Percentiles rank a stretch among this genome's conserved stretches.
Evolutionary conservation across 1,140 invertebrate species (phyloP).

Genomic region (Anoplolepis gracilipes): DNA sequence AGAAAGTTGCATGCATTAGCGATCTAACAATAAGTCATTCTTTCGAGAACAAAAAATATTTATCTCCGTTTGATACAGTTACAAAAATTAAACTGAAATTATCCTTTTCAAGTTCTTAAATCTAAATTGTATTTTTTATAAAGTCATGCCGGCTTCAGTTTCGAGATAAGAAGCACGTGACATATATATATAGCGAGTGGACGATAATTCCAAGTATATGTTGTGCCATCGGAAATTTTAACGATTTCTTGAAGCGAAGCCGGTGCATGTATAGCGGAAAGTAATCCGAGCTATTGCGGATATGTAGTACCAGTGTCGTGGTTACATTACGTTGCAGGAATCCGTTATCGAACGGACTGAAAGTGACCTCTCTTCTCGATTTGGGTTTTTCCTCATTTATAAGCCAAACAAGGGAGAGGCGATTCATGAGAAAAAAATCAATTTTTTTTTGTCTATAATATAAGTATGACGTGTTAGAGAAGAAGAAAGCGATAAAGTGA

Average conservation of each 20-base stretch:
- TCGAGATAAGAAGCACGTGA: neutral
- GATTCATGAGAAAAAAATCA: slow-evolving; percentile 20
- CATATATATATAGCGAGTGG: neutral
- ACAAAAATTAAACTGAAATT: neutral
- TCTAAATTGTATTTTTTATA: neutral
- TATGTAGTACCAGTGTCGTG: slow-evolving; percentile 68
- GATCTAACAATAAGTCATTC: too few species aligned
- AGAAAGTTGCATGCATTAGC: too few species aligned
- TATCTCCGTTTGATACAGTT: neutral
- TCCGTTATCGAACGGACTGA: slow-evolving; percentile 73
- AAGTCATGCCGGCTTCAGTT: neutral
- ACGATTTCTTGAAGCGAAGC: neutral
- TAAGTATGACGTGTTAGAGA: too few species aligned
- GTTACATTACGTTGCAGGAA: slow-evolving; percentile 35
- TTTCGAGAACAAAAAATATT: neutral
- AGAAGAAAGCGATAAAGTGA: neutral
- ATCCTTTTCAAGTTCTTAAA: neutral
- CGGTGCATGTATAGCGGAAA: slow-evolving; percentile 36
- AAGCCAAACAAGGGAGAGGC: neutral
- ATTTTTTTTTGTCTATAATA: neutral
- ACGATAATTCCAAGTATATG: neutral
- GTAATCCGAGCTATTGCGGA: slow-evolving; percentile 63
- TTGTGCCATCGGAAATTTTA: slow-evolving; percentile 14
- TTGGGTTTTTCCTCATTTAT: slow-evolving; percentile 18
- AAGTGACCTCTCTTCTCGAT: slow-evolving; percentile 37